phyloP scores from a whole-genome alignment of 2,797 vertebrate species.

The Fundulus diaphanus region DNA sequence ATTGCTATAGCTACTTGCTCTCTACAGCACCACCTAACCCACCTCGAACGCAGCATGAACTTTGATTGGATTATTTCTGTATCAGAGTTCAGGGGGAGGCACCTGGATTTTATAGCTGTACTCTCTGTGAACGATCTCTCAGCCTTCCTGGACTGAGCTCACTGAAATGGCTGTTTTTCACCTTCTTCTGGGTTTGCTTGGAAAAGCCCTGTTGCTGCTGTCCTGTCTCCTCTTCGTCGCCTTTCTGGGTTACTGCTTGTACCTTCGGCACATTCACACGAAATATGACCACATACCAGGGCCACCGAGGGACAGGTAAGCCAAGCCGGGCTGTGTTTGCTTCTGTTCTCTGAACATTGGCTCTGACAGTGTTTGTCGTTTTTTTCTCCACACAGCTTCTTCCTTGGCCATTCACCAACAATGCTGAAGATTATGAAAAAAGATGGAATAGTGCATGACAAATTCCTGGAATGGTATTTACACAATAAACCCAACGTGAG shows the following conservation, averaged over 20 bases:
- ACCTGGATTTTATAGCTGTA: not conserved
- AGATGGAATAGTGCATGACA: conserved; percentile 27
- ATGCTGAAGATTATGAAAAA: conserved; percentile 12
- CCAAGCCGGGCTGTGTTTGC: conserved; percentile 9
- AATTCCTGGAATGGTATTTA: conserved; percentile 70
- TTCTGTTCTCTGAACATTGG: not conserved
- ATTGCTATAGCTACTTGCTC: not conserved
- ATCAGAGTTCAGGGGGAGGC: not conserved
- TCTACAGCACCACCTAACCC: not conserved
- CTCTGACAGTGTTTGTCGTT: not conserved
- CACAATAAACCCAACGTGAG: not conserved
- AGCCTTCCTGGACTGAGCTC: not conserved
- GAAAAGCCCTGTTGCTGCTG: conserved; percentile 13
- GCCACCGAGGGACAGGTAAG: conserved; percentile 86
- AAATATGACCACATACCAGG: conserved; percentile 91
- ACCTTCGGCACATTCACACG: conserved; percentile 80
- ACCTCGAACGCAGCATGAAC: not conserved
- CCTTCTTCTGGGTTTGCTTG: conserved; percentile 3
- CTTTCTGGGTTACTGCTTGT: conserved; percentile 82
- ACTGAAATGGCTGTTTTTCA: conserved; percentile 42
- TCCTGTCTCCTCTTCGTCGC: conserved; percentile 49
- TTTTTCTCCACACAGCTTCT: conserved; percentile 52
- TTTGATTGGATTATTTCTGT: not conserved
- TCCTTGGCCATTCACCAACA: conserved; percentile 61
- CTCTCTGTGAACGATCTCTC: not conserved